A percentile compares a stretch with the other conserved stretches of the same genome.
phyloP scores from a whole-genome alignment of 2,797 vertebrate genomes.

The Pitangus sulphuratus region DNA sequence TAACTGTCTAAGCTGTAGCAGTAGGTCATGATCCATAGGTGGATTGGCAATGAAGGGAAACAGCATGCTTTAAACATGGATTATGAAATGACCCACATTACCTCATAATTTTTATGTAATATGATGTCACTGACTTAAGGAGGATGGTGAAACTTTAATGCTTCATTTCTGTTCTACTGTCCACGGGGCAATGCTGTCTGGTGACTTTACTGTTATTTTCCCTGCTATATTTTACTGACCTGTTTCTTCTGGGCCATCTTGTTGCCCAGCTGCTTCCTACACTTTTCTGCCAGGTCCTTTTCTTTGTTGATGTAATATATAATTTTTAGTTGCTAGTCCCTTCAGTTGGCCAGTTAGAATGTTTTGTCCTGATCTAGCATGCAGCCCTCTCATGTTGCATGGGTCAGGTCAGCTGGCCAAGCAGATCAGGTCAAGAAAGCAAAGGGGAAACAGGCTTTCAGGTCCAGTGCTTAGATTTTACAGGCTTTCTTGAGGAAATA shows the following conservation, averaged over 20 bases:
- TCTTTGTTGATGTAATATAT: neutral
- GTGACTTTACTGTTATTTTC: neutral
- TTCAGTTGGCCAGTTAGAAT: neutral
- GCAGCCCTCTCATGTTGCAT: neutral
- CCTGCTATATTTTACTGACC: neutral
- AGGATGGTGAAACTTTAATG: neutral
- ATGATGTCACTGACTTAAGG: neutral
- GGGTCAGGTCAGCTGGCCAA: neutral
- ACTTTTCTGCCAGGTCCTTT: neutral
- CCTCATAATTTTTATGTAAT: neutral
- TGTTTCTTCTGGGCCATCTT: neutral
- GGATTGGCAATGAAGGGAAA: neutral
- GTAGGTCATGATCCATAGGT: rapidly evolving
- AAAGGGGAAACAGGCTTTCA: neutral
- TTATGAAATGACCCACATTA: neutral
- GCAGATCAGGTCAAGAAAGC: neutral
- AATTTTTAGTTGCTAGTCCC: neutral
- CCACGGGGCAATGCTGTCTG: neutral
- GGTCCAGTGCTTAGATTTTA: neutral
- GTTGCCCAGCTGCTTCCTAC: neutral
- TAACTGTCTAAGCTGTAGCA: neutral
- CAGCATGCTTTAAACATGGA: neutral
- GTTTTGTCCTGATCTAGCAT: neutral
- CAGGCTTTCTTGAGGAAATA: neutral
- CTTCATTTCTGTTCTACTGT: neutral